Evolutionary conservation across 2,113 vertebrate species (phyloP), one percentile per base, ranked within the genome.

Genomic region (Herpailurus yagouaroundi): DNA sequence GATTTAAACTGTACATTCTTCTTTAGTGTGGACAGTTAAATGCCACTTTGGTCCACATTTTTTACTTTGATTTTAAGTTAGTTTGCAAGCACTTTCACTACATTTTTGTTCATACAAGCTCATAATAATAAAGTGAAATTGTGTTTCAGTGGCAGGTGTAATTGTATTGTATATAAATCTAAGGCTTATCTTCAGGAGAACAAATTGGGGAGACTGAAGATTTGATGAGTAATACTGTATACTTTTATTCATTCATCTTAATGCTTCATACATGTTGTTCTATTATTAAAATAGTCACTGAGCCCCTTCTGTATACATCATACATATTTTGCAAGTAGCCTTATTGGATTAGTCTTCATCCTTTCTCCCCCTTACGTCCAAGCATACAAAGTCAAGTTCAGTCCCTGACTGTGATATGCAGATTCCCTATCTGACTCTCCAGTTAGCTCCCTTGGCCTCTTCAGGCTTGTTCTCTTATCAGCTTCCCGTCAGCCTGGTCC

Each of bases 11-110:
- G 4, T 50, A 11, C 23, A 0, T 74, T 92, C 52, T 66, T 50
- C 76, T 89, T 55, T 27, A 89, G 60, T 38, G 8, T 68, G 7
- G 10, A 18, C 11, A n/a, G 21, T 16, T 31, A 63, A 94, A 77
- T 25, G 68, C 19, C n/a, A 48, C 0, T 94, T 68, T 63, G 33
- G 13, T 71, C 76, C 38, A 68, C 45, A 38, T 95, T 38, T 80
- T 36, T 87, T 63, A 64, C 73, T 74, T 38, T 74, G 86, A 66
- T 66, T 94, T 93, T 69, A 74, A 88, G 21, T 86, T 89, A 82
- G 63, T 84, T 63, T 57, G 25, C 29, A 69, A 36, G 31, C 41
- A 50, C 23, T 92, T 94, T 66, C 48, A 64, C 64, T 83, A 27
- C 57, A 14, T 50, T 83, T 13, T 79, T 31, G 60, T 69, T 79